These are phyloP conservation scores for Pseudoatta argentina DNA, from an alignment of 1,140 invertebrate species.

Conservation along the genomic window DNA sequence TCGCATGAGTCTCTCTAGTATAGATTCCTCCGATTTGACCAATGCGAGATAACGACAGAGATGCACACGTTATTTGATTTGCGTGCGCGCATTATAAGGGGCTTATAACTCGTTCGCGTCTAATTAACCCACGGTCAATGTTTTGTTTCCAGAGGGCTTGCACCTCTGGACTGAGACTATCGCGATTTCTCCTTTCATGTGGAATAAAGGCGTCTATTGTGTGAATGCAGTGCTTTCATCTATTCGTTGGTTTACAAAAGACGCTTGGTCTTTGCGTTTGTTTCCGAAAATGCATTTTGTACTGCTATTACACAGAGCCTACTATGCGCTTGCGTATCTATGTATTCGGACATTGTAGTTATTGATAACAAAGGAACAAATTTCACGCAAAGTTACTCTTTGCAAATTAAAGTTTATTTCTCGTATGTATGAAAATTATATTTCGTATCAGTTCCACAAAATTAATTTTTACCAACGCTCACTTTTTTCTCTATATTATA, in stretches of 20 bases:
- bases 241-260: constrained; percentile 4
- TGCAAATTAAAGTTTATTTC: not conserved
- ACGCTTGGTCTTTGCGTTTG: not conserved
- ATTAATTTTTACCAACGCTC: not conserved
- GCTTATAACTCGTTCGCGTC: constrained; percentile 34
- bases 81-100: constrained; percentile 31
- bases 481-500: not conserved
- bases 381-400: not conserved
- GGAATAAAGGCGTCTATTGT: constrained; percentile 22
- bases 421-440: not conserved
- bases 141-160: constrained; percentile 8
- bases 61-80: constrained; percentile 21
- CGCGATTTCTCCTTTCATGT: constrained; percentile 37
- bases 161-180: constrained; percentile 5
- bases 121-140: constrained; percentile 52
- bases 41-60: not conserved
- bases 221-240: constrained; percentile 10
- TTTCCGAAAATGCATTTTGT: constrained; percentile 35
- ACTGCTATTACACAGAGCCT: not conserved
- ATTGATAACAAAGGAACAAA: not conserved
- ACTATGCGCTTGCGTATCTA: not conserved
- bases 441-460: not conserved
- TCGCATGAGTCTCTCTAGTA: too few relatives aligned
- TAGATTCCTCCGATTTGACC: not conserved
- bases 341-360: not conserved